Evolutionary conservation across 2,113 vertebrate species (phyloP).

Genomic region (Vulpes ferrilata): DNA sequence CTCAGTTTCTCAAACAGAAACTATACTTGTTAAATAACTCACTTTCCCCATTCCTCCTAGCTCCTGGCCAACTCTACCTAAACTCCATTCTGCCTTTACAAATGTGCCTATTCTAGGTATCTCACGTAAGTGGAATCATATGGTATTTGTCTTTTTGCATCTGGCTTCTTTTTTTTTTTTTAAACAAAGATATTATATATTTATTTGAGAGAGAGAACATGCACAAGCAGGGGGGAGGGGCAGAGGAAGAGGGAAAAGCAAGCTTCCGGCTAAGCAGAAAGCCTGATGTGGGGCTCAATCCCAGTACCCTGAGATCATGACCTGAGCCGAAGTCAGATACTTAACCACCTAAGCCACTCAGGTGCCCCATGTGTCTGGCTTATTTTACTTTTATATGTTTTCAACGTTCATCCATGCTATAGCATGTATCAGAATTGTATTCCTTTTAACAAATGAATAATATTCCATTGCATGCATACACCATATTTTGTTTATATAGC

Average conservation of each 20-base stretch:
- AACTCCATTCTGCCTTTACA: background rate
- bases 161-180: background rate
- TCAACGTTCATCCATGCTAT: background rate
- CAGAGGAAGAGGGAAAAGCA: too few relatives aligned
- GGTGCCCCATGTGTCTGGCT: too few relatives aligned
- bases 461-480: background rate
- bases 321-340: too few relatives aligned
- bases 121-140: background rate
- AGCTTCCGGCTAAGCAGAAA: too few relatives aligned
- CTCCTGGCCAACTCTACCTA: background rate
- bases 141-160: background rate
- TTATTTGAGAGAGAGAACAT: too few relatives aligned
- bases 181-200: too few relatives aligned
- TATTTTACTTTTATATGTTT: background rate
- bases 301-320: too few relatives aligned
- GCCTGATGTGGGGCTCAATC: too few relatives aligned
- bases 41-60: background rate
- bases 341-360: too few relatives aligned
- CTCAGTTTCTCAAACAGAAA: background rate
- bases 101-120: background rate
- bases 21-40: background rate
- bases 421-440: background rate
- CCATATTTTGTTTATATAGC: background rate
- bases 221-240: too few relatives aligned
- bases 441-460: background rate